Percentiles rank a stretch among this genome's conserved stretches.
These are phyloP conservation scores for Hesperophylax magnus DNA, from an alignment of 1,140 invertebrate species.

Conservation along the genomic window DNA sequence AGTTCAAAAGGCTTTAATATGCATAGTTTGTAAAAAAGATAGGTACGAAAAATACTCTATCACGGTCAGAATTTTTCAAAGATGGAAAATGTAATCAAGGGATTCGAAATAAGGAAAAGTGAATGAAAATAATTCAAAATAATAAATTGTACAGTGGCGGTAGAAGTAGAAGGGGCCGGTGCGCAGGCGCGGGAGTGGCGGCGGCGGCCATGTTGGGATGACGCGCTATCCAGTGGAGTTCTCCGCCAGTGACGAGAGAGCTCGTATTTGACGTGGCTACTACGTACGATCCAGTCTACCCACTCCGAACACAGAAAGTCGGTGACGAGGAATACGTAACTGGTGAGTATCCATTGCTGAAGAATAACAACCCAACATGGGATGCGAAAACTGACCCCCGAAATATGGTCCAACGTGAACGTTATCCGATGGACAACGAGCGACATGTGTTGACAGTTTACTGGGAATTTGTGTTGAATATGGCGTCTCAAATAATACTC, in stretches of 20 bases:
- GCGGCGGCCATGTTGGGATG: constrained; percentile 77
- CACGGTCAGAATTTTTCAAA: too few species aligned
- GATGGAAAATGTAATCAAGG: too few species aligned
- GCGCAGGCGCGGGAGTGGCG: constrained; percentile 62
- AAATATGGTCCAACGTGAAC: constrained; percentile 31
- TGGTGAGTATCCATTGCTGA: constrained; percentile 85
- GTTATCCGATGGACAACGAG: constrained; percentile 16
- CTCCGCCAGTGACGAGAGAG: constrained; percentile 89
- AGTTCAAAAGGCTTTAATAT: too few species aligned
- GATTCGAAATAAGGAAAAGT: neutral
- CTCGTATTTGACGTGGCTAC: constrained; percentile 94
- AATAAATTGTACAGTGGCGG: constrained; percentile 25
- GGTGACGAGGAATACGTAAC: constrained; percentile 96
- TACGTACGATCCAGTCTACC: constrained; percentile 92
- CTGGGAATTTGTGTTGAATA: constrained; percentile 66
- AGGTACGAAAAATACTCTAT: too few species aligned
- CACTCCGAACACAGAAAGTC: constrained; percentile 92
- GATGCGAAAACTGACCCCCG: constrained; percentile 54
- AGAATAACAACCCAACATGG: constrained; percentile 80
- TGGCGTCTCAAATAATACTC: constrained; percentile 70
- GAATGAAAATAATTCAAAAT: constrained; percentile 5
- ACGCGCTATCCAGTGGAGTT: constrained; percentile 76
- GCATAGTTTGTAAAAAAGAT: too few species aligned
- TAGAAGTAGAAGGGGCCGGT: constrained; percentile 18
- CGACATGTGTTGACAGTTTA: constrained; percentile 50